A percentile compares a stretch with the other conserved stretches of the same genome.
These are phyloP conservation scores for Verasper variegatus DNA, from an alignment of 2,113 vertebrate species.

Conservation along the genomic window DNA sequence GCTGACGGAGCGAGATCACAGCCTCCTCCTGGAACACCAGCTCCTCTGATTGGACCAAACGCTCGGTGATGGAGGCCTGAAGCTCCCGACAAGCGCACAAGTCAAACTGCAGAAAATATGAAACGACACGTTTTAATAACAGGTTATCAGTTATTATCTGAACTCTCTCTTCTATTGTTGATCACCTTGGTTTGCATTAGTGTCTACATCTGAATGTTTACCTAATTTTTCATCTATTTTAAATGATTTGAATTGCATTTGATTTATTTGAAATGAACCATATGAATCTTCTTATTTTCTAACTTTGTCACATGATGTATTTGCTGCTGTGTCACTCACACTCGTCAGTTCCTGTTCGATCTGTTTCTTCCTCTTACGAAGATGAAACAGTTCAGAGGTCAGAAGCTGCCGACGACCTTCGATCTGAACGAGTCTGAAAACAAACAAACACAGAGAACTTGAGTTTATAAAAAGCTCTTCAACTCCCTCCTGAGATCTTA, in stretches of 20 bases:
- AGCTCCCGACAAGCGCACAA: conserved; percentile 48
- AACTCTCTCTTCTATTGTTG: too few species aligned
- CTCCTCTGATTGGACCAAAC: conserved; percentile 52
- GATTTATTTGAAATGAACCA: too few species aligned
- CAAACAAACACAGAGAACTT: conserved; percentile 27
- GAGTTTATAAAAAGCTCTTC: not conserved
- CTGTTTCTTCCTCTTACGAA: conserved; percentile 57
- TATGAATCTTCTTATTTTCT: too few species aligned
- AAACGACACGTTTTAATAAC: not conserved
- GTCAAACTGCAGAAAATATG: conserved; percentile 33
- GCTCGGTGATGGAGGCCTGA: conserved; percentile 54
- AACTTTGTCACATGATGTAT: too few species aligned
- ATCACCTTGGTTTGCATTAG: too few species aligned
- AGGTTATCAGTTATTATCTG: too few species aligned
- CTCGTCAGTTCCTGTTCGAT: conserved; percentile 26
- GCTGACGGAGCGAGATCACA: conserved; percentile 68
- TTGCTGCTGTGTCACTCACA: too few species aligned
- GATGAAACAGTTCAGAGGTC: conserved; percentile 52
- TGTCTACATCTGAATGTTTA: too few species aligned
- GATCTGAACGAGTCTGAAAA: conserved; percentile 64
- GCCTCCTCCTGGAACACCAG: conserved; percentile 75
- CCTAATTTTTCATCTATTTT: too few species aligned
- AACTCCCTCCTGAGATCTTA: not conserved
- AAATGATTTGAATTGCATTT: too few species aligned
- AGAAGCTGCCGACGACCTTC: conserved; percentile 55